These are phyloP conservation scores for Sus cebifrons DNA, from an alignment of 2,797 vertebrate genomes.

Conservation along the genomic window DNA sequence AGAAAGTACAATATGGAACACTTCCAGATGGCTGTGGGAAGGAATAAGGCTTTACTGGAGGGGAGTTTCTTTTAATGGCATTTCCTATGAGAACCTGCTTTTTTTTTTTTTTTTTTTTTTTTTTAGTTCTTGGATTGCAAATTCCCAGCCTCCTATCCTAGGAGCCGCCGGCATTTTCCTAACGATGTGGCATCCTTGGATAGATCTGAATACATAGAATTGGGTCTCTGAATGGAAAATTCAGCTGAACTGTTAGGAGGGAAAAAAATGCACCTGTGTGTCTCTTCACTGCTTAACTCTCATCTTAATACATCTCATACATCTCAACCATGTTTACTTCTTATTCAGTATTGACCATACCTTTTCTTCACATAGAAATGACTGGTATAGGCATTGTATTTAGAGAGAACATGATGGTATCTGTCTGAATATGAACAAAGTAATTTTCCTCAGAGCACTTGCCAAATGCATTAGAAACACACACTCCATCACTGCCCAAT, in stretches of 20 bases:
- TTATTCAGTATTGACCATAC: background rate
- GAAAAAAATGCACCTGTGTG: background rate
- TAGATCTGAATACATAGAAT: background rate
- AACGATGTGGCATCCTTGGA: background rate
- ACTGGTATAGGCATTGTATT: slow-evolving; percentile 67
- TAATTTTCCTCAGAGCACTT: slow-evolving; percentile 58
- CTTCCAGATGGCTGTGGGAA: background rate
- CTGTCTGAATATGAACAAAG: slow-evolving; percentile 70
- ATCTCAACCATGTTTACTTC: slow-evolving; percentile 57
- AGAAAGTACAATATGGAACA: background rate
- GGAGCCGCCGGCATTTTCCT: background rate
- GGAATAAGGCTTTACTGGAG: background rate
- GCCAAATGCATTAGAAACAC: slow-evolving; percentile 37
- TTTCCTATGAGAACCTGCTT: background rate
- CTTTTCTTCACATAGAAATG: slow-evolving; percentile 65
- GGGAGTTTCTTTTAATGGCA: background rate
- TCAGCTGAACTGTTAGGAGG: background rate
- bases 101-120: background rate
- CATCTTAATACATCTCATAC: slow-evolving; percentile 75
- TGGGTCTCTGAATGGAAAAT: slow-evolving; percentile 40
- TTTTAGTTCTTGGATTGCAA: background rate
- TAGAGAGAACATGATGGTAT: slow-evolving; percentile 52
- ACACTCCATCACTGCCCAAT: slow-evolving; percentile 5
- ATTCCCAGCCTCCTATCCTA: background rate
- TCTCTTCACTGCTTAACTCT: slow-evolving; percentile 3